These are phyloP conservation scores for Halcyon leucocephala DNA, from an alignment of 2,797 vertebrate genomes.

Conservation along the genomic window DNA sequence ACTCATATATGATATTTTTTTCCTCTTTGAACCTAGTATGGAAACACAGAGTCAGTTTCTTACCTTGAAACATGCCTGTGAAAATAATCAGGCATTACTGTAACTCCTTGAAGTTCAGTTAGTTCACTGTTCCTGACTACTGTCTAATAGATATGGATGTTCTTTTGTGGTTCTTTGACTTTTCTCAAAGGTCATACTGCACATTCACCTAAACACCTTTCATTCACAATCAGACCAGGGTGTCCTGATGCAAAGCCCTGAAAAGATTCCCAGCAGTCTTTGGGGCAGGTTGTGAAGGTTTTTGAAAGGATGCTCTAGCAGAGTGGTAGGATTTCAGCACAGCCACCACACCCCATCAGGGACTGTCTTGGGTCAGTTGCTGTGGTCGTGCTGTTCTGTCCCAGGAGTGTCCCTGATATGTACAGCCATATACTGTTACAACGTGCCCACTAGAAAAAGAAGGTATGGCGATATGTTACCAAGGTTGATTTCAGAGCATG, in stretches of 20 bases:
- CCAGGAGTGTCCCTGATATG: fast-evolving
- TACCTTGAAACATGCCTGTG: not conserved
- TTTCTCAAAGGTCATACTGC: not conserved
- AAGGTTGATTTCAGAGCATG: not conserved
- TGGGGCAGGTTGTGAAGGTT: not conserved
- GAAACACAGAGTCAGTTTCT: not conserved
- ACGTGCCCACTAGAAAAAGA: fast-evolving
- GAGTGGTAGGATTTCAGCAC: not conserved
- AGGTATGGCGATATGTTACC: fast-evolving
- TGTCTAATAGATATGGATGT: not conserved
- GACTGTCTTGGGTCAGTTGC: not conserved
- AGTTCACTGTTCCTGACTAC: not conserved
- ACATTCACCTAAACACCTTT: not conserved
- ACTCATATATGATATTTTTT: not conserved
- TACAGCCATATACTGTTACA: fast-evolving
- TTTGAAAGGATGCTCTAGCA: not conserved
- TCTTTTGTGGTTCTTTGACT: not conserved
- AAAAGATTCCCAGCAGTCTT: not conserved
- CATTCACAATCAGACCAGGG: not conserved
- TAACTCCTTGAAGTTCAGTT: not conserved
- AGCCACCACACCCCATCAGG: not conserved
- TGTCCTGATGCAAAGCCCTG: not conserved
- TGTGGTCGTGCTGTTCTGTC: not conserved
- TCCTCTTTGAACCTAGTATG: not conserved
- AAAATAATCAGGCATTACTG: not conserved